Evolutionary conservation across 2,888 invertebrate species (phyloP).

Genomic region (Raillietiella orientalis): DNA sequence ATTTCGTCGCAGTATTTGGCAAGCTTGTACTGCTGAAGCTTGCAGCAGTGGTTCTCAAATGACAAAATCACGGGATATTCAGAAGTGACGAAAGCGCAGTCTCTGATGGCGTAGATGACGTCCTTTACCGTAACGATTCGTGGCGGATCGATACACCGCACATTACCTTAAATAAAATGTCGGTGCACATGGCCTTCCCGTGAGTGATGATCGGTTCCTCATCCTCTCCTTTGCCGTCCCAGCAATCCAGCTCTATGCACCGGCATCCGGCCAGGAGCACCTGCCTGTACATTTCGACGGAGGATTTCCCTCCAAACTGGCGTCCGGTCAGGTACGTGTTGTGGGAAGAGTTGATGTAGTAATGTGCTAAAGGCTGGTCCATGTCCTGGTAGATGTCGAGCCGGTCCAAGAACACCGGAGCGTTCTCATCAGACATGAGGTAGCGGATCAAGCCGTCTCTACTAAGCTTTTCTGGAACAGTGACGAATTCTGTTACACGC

Average conservation of each 20-base stretch:
- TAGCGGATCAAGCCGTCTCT: constrained; percentile 91
- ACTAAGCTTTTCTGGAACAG: constrained; percentile 33
- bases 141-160: background rate
- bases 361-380: constrained; percentile 92
- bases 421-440: constrained; percentile 98
- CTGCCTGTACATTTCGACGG: constrained; percentile 93
- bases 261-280: constrained; percentile 86
- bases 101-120: constrained; percentile 82
- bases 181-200: constrained; percentile 99
- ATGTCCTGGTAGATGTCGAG: constrained; percentile 80
- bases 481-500: too few relatives aligned
- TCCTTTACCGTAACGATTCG: constrained; percentile 18
- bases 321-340: constrained; percentile 77
- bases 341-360: constrained; percentile 96
- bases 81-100: constrained; percentile 93
- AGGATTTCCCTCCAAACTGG: constrained; percentile 92
- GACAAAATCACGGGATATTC: constrained; percentile 91
- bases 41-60: constrained; percentile 97
- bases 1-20: constrained; percentile 99
- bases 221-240: constrained; percentile 93
- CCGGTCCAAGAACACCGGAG: constrained; percentile 93
- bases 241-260: constrained; percentile 92
- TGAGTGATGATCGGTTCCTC: constrained; percentile 98
- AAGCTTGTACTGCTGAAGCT: constrained; percentile 84
- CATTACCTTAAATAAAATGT: constrained; percentile 81